Base-by-base conservation (phyloP, 2,797 vertebrate genomes). In the Paratrypauchen microcephalus region DNA sequence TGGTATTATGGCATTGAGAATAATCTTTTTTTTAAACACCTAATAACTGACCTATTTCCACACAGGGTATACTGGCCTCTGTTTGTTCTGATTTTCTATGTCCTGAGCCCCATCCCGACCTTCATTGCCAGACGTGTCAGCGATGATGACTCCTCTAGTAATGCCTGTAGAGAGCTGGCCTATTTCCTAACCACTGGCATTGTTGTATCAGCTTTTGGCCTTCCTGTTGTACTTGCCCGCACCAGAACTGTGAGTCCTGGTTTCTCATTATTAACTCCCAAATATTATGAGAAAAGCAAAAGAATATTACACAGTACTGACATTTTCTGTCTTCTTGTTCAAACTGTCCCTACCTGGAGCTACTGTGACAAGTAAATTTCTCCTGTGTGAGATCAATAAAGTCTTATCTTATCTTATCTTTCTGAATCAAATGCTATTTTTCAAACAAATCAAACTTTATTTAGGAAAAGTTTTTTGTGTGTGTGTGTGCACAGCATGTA, bases 151-250 rank as follows among this genome's bases (percentile, higher is more conserved):
- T 95, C 95, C 0, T 92, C 95, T 69, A 98, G 96, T 84, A 99
- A 95, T 9, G 94, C 96, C 6, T 99, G 96, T 88, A 93, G 94
- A 84, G 97, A 99, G 59, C 71, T 99, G 81, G 95, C 96, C 0
- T 96, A 95, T 81, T 99, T 99, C 89, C 88, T 98, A 88, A 99
- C 97, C 19, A 98, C 97, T 2, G 97, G 97, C 24, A 97, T 99
- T 1, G 96, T 99, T 23, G 95, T 99, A 30, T 99, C 97, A 28
- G 92, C 96, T 11, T 99, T 97, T 71, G 97, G 96, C 4, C 90
- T 99, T 5, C 96, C 97, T 0, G 86, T 98, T 61, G 88, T 99
- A 73, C 92, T 99, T 1, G 97, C 97, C 13, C 94, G 95, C 5
- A 90, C 76, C 4, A 23, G 5, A 30, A 86, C 93, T 75, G 97